Percentiles rank a stretch among this genome's conserved stretches.
These are phyloP conservation scores for Pristionchus exspectatus DNA, from an alignment of 2,888 invertebrate genomes.

Conservation along the genomic window DNA sequence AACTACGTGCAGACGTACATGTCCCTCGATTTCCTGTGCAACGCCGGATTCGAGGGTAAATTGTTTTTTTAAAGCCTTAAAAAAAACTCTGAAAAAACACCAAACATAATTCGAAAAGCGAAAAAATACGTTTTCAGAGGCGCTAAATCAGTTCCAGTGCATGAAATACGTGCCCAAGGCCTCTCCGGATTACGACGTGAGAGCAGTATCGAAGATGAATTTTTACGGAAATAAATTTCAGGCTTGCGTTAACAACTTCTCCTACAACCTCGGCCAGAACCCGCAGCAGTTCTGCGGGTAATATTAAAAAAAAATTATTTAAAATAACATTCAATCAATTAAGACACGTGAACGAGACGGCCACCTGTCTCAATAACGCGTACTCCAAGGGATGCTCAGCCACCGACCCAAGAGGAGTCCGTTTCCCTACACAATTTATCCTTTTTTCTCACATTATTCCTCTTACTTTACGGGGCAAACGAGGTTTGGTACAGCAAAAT, in stretches of 20 bases:
- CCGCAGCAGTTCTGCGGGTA: slow-evolving; percentile 66
- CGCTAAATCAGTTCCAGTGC: slow-evolving; percentile 53
- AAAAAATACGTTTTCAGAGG: not conserved
- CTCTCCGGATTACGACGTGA: slow-evolving; percentile 31
- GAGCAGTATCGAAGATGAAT: not conserved
- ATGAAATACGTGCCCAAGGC: slow-evolving; percentile 36
- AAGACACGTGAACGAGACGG: slow-evolving; percentile 63
- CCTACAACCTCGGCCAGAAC: slow-evolving; percentile 58
- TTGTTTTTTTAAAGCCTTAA: not conserved
- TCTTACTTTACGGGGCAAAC: too few species aligned
- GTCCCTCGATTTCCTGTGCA: slow-evolving; percentile 69
- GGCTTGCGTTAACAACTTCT: slow-evolving; percentile 63
- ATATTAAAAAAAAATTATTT: not conserved
- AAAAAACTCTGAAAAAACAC: not conserved
- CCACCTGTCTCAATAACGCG: slow-evolving; percentile 62
- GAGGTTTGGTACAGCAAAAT: too few species aligned
- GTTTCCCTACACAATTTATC: not conserved
- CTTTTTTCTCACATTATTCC: too few species aligned
- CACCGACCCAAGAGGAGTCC: slow-evolving; percentile 48
- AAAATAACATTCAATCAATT: too few species aligned
- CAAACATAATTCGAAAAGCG: too few species aligned
- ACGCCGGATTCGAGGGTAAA: slow-evolving; percentile 67
- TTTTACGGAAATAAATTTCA: not conserved
- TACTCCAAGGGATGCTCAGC: slow-evolving; percentile 61
- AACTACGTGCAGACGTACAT: slow-evolving; percentile 68